These are phyloP conservation scores for Pardosa pseudoannulata DNA, from an alignment of 2,888 invertebrate species.

Conservation along the genomic window DNA sequence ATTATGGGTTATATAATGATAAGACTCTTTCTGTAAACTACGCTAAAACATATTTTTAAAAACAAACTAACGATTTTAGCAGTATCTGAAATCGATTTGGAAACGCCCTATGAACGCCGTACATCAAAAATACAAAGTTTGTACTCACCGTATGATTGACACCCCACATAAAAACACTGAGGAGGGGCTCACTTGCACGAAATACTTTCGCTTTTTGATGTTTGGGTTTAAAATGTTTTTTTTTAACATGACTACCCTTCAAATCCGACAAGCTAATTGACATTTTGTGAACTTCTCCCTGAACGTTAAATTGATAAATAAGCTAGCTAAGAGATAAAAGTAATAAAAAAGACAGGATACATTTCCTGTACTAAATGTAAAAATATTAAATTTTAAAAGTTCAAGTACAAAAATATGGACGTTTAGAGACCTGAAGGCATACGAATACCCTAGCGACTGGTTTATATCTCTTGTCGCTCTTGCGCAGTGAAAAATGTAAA, in stretches of 20 bases:
- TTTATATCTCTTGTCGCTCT: not conserved
- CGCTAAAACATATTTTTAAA: too few relatives aligned
- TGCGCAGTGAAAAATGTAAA: constrained; percentile 24
- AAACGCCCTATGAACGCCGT: constrained; percentile 35
- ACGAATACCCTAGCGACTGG: not conserved
- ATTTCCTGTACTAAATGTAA: not conserved
- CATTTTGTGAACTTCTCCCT: constrained; percentile 24
- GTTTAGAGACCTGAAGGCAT: not conserved
- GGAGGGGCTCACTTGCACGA: constrained; percentile 98
- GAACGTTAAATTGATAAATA: not conserved
- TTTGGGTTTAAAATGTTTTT: constrained; percentile 98
- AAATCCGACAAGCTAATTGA: constrained; percentile 45
- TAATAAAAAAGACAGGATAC: not conserved
- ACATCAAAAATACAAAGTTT: not conserved
- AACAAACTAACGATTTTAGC: not conserved
- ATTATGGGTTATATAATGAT: too few relatives aligned
- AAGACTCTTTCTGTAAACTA: too few relatives aligned
- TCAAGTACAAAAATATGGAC: not conserved
- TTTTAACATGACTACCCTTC: constrained; percentile 85
- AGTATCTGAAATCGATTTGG: constrained; percentile 1
- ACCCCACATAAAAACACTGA: constrained; percentile 99
- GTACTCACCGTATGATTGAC: constrained; percentile 98
- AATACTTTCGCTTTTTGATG: constrained; percentile 99
- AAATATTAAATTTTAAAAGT: not conserved
- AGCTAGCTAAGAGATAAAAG: not conserved